Conservation (phyloP, 2,888 invertebrate genomes). For the Nysson spinosus region DNA sequence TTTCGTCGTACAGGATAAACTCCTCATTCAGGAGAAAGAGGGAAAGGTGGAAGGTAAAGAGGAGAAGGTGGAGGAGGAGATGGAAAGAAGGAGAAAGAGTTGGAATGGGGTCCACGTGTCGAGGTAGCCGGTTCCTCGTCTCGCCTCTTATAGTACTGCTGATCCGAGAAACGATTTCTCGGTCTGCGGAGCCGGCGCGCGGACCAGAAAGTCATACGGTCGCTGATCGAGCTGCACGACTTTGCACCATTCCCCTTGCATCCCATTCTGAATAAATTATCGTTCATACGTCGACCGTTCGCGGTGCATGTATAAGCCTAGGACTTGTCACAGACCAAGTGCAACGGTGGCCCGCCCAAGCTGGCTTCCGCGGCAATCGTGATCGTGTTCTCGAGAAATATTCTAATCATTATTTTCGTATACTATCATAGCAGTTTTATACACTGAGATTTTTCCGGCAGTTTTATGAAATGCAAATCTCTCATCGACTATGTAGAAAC, state of each 20-base stretch:
- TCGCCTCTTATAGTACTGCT: slow-evolving; percentile 34
- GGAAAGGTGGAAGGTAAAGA: neutral
- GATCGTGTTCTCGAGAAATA: no score
- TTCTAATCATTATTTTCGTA: no score
- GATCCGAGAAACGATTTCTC: slow-evolving; percentile 62
- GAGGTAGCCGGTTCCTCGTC: slow-evolving; percentile 11
- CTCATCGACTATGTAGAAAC: no score
- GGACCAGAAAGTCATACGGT: slow-evolving; percentile 47
- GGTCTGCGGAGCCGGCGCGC: slow-evolving; percentile 49
- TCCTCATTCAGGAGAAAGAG: slow-evolving; percentile 1
- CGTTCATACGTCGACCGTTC: slow-evolving; percentile 44
- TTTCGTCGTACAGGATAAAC: slow-evolving; percentile 27
- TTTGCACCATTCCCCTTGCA: slow-evolving; percentile 50
- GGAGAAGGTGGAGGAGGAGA: neutral
- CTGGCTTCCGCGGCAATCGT: slow-evolving; percentile 53
- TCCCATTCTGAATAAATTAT: slow-evolving; percentile 59
- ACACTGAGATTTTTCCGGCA: no score
- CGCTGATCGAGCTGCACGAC: slow-evolving; percentile 52
- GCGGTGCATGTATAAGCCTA: slow-evolving; percentile 28
- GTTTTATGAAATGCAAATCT: no score
- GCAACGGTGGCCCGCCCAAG: slow-evolving; percentile 52
- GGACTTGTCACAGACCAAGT: slow-evolving; percentile 50
- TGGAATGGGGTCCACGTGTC: slow-evolving; percentile 40
- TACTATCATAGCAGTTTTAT: no score
- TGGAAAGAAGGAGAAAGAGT: neutral